Evolutionary conservation across 1,140 invertebrate species (phyloP), one percentile per base, ranked within the genome.

Genomic region (Anagrus nilaparvatae): DNA sequence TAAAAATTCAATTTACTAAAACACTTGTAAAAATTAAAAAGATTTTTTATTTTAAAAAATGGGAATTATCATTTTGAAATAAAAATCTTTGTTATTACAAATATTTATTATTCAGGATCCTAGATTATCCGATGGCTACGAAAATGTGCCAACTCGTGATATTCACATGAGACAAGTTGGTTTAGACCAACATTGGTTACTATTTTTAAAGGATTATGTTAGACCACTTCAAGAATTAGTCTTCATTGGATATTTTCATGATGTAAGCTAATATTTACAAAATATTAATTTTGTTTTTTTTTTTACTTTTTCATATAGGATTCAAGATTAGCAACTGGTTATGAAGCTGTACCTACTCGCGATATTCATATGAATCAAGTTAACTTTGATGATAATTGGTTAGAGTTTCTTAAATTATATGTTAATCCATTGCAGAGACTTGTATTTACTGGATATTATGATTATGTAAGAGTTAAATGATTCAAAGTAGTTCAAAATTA

Each of bases 141-240:
- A 99, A 70, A 97, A 96, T 50, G 95, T 99, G 2, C 95, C 95
- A 3, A 98, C 95, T 0, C 75, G 94, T 19, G 96, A 99, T 63
- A 98, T 98, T 59, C 96, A 99, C 64, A 98, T 97, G 90, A 97
- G 84, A 53, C 96, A 99, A 75, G 81, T 99, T 32, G 84, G 83
- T 3, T 78, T 85, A 50, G 92, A 98, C 39, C 53, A 67, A 5
- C 80, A 95, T 14, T 99, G 95, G 89, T 65, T 97, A 12, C 76
- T 86, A 53, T 87, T 99, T 50, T 74, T 99, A 4, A 73, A 84
- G 47, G 75, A 84, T 44, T 98, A 90, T 63, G 83, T 98, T 13
- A 72, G 82, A 17, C 94, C 94, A 1, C 69, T 98, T 33, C 93
- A 97, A 63, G 87, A 94, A 56, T 78, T 82, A 51, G 82, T 92